Evolutionary conservation across 2,888 invertebrate species (phyloP), one percentile per base, ranked within the genome.

Genomic region (Electrophaes corylata): DNA sequence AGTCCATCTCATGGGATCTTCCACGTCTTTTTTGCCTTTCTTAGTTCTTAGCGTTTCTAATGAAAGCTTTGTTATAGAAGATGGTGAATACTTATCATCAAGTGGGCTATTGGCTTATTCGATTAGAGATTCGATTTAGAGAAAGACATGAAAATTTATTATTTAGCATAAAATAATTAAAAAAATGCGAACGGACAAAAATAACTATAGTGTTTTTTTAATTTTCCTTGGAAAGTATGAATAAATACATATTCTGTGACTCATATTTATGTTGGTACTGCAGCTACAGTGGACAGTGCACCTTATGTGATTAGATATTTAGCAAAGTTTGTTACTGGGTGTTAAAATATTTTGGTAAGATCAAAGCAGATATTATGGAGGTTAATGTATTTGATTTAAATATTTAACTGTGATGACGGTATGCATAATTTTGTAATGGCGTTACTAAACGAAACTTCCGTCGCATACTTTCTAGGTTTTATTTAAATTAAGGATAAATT

Each of bases 321-420:
- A 44, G 55, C 55, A n/a, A 47, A 55, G 41, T 55, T 60, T 55
- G 56, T 55, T 39, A 31, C 59, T 20, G 40, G 48, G 43, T 51
- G 46, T 58, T 47, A 31, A 48, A 50, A 37, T 64, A 57, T 53
- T 60, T 59, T 54, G 51, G 45, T 49, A 33, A 59, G 64, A 64
- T 62, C 61, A 63, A 59, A 61, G 57, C 31, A 39, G 47, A 39
- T 57, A 43, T 57, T 49, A 58, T 60, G 39, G 60, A 60, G 60
- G 60, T 60, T 60, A 60, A 60, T 55, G 55, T 50, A 51, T 55
- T 55, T 31, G 19, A 55, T 55, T 51, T 55, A 48, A 55, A 60
- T 60, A 16, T 37, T 16, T 54, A 45, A 56, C 45, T 16, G 26
- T 41, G 54, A 54, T 55, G 50, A 55, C 50, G 46, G 54, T 54